A percentile compares a stretch with the other conserved stretches of the same genome.
phyloP scores from a whole-genome alignment of 2,797 vertebrate species.

The Ctenosaura bakeri region DNA sequence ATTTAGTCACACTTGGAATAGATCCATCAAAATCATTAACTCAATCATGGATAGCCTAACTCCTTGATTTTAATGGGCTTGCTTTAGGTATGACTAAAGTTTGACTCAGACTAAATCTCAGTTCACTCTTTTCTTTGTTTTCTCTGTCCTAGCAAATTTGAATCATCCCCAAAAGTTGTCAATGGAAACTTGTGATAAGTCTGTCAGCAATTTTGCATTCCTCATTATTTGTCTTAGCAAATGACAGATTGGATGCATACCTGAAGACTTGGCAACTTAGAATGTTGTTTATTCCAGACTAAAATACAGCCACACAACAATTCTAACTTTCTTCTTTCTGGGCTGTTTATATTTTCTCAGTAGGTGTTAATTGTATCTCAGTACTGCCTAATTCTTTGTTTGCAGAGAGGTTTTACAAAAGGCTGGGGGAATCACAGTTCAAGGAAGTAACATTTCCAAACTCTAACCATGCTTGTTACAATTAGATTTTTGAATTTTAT shows the following conservation, averaged over 20 bases:
- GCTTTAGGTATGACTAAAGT: background rate
- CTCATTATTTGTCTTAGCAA: background rate
- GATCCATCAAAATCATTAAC: too few relatives aligned
- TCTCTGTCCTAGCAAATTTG: background rate
- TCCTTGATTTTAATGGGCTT: too few relatives aligned
- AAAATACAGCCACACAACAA: background rate
- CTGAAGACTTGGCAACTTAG: background rate
- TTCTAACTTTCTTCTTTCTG: background rate
- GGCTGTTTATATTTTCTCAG: background rate
- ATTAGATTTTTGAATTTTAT: background rate
- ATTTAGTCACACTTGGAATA: background rate
- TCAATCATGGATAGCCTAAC: too few relatives aligned
- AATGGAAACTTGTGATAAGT: background rate
- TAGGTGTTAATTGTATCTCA: background rate
- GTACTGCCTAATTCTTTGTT: too few relatives aligned
- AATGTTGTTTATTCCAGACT: background rate
- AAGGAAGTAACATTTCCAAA: too few relatives aligned
- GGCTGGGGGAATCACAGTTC: too few relatives aligned
- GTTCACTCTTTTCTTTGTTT: background rate
- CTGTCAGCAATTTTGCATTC: background rate
- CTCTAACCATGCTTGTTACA: background rate
- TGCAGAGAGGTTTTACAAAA: too few relatives aligned
- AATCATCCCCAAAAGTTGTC: too few relatives aligned
- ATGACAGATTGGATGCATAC: background rate
- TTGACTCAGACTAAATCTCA: background rate